These are phyloP conservation scores for Neolamprologus toae DNA, from an alignment of 2,113 vertebrate species.

Conservation along the genomic window DNA sequence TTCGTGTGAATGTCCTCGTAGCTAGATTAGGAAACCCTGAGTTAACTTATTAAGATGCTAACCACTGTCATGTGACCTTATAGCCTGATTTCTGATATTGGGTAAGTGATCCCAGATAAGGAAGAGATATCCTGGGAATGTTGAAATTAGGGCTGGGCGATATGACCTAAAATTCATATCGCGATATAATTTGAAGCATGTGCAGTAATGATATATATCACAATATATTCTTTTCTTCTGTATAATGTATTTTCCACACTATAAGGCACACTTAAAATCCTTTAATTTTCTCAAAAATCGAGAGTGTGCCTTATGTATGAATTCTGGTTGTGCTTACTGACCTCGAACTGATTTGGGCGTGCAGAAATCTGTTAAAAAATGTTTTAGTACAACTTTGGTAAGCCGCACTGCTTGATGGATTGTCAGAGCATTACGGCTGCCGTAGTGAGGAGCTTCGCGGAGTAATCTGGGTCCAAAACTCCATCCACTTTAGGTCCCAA, in stretches of 20 bases:
- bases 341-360: accelerated
- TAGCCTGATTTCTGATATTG: neutral
- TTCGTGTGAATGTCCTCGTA: neutral
- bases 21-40: neutral
- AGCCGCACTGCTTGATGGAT: no score
- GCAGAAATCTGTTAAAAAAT: no score
- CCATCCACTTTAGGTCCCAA: accelerated
- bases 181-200: neutral
- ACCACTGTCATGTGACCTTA: neutral
- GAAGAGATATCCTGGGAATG: neutral
- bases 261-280: neutral
- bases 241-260: neutral
- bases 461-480: no score
- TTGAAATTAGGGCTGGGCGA: neutral
- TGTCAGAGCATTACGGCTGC: no score
- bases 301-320: neutral
- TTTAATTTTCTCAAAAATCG: neutral
- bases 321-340: neutral
- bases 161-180: neutral
- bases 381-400: no score
- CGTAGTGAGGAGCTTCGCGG: accelerated
- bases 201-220: accelerated
- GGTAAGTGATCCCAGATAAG: neutral
- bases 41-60: neutral
- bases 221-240: neutral